Conservation (phyloP, 2,797 vertebrate species). For the Ataeniobius toweri region DNA sequence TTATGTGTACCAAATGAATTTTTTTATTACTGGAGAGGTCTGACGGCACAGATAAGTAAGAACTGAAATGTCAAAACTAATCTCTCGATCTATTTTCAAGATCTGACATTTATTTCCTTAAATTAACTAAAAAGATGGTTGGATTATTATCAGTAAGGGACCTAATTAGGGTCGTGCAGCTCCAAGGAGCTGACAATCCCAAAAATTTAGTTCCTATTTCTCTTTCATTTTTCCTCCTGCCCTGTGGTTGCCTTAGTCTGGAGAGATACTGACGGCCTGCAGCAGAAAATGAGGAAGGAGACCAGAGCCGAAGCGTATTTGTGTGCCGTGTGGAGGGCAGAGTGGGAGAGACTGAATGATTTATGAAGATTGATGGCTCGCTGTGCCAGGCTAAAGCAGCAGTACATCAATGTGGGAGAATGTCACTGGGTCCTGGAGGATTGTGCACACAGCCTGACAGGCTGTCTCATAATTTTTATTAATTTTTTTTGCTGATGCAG, state of each 20-base stretch:
- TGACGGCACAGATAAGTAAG: neutral
- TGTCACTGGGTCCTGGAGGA: slow-evolving; percentile 51
- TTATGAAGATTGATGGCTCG: slow-evolving; percentile 68
- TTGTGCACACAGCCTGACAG: slow-evolving; percentile 1
- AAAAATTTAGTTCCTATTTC: slow-evolving; percentile 29
- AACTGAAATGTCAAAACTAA: slow-evolving; percentile 1
- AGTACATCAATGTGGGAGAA: slow-evolving; percentile 41
- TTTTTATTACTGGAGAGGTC: slow-evolving; percentile 5
- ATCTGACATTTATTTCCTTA: neutral
- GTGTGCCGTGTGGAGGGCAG: slow-evolving; percentile 32
- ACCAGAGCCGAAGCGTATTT: slow-evolving; percentile 21
- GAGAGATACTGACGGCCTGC: slow-evolving; percentile 31
- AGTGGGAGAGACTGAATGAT: slow-evolving; percentile 65
- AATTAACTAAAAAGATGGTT: neutral
- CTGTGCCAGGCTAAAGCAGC: slow-evolving; percentile 41
- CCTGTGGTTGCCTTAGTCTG: slow-evolving; percentile 38
- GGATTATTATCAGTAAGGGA: slow-evolving; percentile 1
- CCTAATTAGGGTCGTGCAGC: neutral
- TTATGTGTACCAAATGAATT: slow-evolving; percentile 5
- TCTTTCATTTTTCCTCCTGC: neutral
- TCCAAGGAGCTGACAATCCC: neutral
- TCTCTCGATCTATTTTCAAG: neutral
- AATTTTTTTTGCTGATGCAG: slow-evolving; percentile 27
- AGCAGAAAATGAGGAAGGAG: slow-evolving; percentile 18
- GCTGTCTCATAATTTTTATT: slow-evolving; percentile 22